phyloP scores from a whole-genome alignment of 2,113 vertebrate species.

The Serilophus lunatus region DNA sequence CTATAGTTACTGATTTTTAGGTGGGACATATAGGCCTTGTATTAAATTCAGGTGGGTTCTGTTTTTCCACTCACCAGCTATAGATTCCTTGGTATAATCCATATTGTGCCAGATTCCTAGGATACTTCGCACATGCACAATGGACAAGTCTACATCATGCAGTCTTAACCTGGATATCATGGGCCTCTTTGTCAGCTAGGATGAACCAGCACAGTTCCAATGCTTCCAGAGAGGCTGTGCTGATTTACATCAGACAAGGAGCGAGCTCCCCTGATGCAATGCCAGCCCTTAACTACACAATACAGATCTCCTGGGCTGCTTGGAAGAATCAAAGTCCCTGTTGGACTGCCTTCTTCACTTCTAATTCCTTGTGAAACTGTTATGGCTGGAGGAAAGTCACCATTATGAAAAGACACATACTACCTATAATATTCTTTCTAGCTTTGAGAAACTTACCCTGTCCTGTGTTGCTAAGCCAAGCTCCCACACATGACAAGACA shows the following conservation, averaged over 20 bases:
- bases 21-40: background rate
- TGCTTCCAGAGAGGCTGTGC: background rate
- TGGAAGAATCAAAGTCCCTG: background rate
- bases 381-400: background rate
- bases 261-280: background rate
- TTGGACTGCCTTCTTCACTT: background rate
- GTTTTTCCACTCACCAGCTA: background rate
- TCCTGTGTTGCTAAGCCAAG: background rate
- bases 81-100: background rate
- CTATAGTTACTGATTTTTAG: background rate
- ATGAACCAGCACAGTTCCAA: background rate
- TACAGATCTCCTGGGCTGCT: background rate
- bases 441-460: background rate
- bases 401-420: background rate
- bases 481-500: background rate
- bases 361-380: background rate
- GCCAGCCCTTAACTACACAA: background rate
- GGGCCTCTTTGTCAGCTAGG: background rate
- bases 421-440: background rate
- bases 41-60: background rate
- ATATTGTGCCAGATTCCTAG: background rate
- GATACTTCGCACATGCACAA: background rate
- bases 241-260: background rate
- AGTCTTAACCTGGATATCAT: background rate
- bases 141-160: background rate